A percentile compares a stretch with the other conserved stretches of the same genome.
Evolutionary conservation across 2,888 invertebrate species (phyloP).

Genomic region (Seladonia tumulorum): DNA sequence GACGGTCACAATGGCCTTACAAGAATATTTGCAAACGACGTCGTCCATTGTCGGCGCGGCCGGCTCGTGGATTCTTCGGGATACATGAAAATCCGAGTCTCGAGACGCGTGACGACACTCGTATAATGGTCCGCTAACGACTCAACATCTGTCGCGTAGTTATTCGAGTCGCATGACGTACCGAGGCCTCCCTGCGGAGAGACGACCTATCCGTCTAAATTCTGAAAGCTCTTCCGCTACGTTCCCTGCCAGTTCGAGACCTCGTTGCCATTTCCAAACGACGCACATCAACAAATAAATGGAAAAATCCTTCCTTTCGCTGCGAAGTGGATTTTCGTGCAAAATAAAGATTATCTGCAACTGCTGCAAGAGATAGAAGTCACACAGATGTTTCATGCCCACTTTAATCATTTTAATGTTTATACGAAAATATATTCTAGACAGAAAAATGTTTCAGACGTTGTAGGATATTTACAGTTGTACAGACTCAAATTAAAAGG

Average conservation of each 20-base stretch:
- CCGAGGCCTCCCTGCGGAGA: conserved; percentile 39
- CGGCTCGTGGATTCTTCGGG: conserved; percentile 44
- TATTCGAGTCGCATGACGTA: conserved; percentile 58
- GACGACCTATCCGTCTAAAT: conserved; percentile 25
- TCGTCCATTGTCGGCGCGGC: conserved; percentile 59
- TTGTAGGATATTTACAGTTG: no score
- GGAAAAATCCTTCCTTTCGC: not conserved
- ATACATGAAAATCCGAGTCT: conserved; percentile 73
- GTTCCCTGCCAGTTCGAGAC: not conserved
- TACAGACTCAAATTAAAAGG: not conserved
- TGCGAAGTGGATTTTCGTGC: no score
- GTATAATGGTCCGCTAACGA: conserved; percentile 78
- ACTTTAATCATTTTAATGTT: no score
- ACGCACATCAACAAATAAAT: not conserved
- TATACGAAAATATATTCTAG: no score
- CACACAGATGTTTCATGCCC: no score
- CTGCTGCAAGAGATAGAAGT: no score
- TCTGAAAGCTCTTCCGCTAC: conserved; percentile 20
- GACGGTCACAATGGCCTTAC: conserved; percentile 49
- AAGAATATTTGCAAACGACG: conserved; percentile 68
- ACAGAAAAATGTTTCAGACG: no score
- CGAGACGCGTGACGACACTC: conserved; percentile 77
- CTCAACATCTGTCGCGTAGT: conserved; percentile 65
- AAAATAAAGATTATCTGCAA: no score
- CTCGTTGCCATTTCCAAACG: not conserved